These are phyloP conservation scores for Plutella xylostella DNA, from an alignment of 2,888 invertebrate species.

Conservation along the genomic window DNA sequence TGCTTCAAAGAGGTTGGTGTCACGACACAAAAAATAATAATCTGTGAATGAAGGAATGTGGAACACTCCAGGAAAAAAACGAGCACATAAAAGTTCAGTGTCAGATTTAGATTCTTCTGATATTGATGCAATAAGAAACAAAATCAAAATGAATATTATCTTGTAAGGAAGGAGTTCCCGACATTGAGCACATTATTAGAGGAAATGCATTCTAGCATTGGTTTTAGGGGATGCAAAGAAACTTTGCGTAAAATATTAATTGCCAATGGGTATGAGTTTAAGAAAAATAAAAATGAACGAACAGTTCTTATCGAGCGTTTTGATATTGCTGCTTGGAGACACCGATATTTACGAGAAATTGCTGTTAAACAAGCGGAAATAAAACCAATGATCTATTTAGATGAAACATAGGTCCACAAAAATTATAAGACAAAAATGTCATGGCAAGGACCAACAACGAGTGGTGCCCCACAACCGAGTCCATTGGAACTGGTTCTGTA, in stretches of 20 bases:
- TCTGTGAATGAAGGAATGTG: no score
- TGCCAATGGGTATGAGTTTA: neutral
- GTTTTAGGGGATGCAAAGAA: neutral
- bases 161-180: neutral
- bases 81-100: no score
- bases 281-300: neutral
- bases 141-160: neutral
- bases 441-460: neutral
- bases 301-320: neutral
- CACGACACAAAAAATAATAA: no score
- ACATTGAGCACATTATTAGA: neutral
- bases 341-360: neutral
- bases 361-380: neutral
- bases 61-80: no score
- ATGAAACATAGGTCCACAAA: slow-evolving; percentile 1
- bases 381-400: neutral
- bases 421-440: neutral
- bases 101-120: no score
- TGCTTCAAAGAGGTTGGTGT: no score
- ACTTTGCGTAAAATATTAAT: neutral
- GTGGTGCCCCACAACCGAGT: neutral
- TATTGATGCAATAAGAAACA: no score
- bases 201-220: neutral
- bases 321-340: slow-evolving; percentile 1
- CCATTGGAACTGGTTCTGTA: neutral